These are phyloP conservation scores for Lepidochrysops patricia DNA, from an alignment of 2,888 invertebrate genomes.

Conservation along the genomic window DNA sequence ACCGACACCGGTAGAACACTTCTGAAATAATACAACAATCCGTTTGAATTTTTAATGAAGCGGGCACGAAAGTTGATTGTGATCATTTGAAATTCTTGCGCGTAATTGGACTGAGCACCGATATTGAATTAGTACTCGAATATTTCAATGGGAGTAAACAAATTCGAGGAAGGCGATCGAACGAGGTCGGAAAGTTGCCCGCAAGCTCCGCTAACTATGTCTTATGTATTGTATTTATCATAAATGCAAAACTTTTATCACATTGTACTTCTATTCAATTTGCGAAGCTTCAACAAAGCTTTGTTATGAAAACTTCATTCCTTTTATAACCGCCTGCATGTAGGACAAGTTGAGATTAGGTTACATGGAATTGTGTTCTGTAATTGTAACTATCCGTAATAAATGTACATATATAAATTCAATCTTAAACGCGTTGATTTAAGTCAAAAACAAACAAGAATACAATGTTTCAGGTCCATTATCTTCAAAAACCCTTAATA, in stretches of 20 bases:
- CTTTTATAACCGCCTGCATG: neutral
- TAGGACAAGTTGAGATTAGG: neutral
- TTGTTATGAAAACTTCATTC: slow-evolving; percentile 33
- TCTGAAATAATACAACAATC: slow-evolving; percentile 62
- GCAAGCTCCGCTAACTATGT: slow-evolving; percentile 24
- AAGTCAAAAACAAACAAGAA: too few relatives aligned
- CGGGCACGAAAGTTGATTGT: slow-evolving; percentile 62
- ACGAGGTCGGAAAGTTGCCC: slow-evolving; percentile 29
- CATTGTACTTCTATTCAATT: slow-evolving; percentile 36
- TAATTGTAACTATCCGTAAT: neutral
- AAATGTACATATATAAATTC: too few relatives aligned
- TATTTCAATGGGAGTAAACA: slow-evolving; percentile 56
- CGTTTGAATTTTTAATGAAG: slow-evolving; percentile 67
- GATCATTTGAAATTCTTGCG: slow-evolving; percentile 64
- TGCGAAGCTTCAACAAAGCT: slow-evolving; percentile 44
- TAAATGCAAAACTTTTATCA: slow-evolving; percentile 12
- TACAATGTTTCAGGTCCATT: too few relatives aligned
- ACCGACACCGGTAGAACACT: slow-evolving; percentile 62
- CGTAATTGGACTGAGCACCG: slow-evolving; percentile 47
- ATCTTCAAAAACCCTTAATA: too few relatives aligned
- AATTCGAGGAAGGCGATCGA: slow-evolving; percentile 41
- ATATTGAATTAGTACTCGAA: slow-evolving; percentile 62
- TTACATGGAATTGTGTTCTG: neutral
- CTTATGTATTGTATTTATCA: slow-evolving; percentile 19
- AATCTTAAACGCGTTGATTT: too few relatives aligned